These are phyloP conservation scores for Aphaenogaster rudis DNA, from an alignment of 1,140 invertebrate genomes.

Conservation along the genomic window DNA sequence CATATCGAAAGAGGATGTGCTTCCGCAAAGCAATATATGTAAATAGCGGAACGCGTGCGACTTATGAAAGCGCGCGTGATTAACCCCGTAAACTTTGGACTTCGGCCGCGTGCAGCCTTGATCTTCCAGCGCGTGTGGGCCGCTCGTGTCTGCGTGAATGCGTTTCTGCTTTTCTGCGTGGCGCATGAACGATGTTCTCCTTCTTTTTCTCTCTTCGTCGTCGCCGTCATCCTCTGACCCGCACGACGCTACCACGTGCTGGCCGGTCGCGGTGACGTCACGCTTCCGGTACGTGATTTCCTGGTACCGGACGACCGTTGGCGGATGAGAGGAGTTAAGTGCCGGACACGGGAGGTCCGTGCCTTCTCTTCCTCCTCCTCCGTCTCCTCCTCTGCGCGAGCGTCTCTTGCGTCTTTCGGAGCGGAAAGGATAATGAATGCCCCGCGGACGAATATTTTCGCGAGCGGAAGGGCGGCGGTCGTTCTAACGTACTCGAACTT, in stretches of 20 bases:
- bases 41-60: neutral
- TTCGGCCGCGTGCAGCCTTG: constrained; percentile 55
- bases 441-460: neutral
- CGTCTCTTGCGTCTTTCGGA: constrained; percentile 57
- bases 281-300: constrained; percentile 77
- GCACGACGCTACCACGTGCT: constrained; percentile 65
- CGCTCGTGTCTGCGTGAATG: constrained; percentile 18
- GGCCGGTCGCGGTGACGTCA: constrained; percentile 73
- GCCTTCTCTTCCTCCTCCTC: constrained; percentile 38
- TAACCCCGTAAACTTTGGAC: constrained; percentile 55
- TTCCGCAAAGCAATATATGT: constrained; percentile 20
- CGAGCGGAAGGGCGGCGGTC: neutral
- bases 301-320: constrained; percentile 77
- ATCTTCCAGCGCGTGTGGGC: constrained; percentile 60
- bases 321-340: constrained; percentile 78
- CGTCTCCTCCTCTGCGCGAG: constrained; percentile 26
- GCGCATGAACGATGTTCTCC: neutral
- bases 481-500: neutral
- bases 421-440: constrained; percentile 60
- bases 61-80: constrained; percentile 39
- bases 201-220: constrained; percentile 2
- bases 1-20: constrained; percentile 11
- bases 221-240: constrained; percentile 47
- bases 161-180: constrained; percentile 39
- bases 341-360: constrained; percentile 69